Evolutionary conservation across 2,797 vertebrate species (phyloP), one percentile per base, ranked within the genome.

Genomic region (Gambelia wislizenii): DNA sequence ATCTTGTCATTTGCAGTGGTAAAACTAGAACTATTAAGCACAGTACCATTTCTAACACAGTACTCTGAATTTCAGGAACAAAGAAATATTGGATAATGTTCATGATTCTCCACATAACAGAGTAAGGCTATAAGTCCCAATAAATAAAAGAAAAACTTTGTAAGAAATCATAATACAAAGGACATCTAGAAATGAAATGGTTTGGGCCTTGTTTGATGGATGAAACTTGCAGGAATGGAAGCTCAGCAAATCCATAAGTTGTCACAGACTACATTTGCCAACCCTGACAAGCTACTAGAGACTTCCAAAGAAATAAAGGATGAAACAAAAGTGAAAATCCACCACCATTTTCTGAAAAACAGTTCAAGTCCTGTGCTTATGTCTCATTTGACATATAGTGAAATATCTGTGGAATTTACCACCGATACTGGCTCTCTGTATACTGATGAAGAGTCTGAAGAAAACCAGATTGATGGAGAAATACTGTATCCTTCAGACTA

Each of bases 201-300:
- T 91, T 92, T 39, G 91, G 76, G 69, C 91, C 75, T 93, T 87
- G 22, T 83, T 91, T 93, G 92, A 95, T 92, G 90, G 90, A 89
- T 90, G 70, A 92, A 93, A 88, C 18, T 89, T 88, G 67, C 8
- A 95, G 94, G 93, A 94, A 98, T 98, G 98, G 98, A 98, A 96
- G 90, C 91, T 91, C 90, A 95, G 42, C 90, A 90, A 86, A 95
- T 95, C 95, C 89, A 96, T 91, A 95, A 88, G 87, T 91, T 93
- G 36, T 92, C 91, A 93, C 92, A 95, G 77, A 84, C 69, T 75
- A 52, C 30, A 56, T 52, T 33, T 67, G 47, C 96, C 84, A 90
- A 75, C 89, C 79, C 93, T 91, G 91, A 95, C 83, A 91, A 95
- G 30, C 64, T 74, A 33, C 91, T 91, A 88, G 90, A 93, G 72